These are phyloP conservation scores for Podarcis muralis DNA, from an alignment of 2,113 vertebrate species.

Conservation along the genomic window DNA sequence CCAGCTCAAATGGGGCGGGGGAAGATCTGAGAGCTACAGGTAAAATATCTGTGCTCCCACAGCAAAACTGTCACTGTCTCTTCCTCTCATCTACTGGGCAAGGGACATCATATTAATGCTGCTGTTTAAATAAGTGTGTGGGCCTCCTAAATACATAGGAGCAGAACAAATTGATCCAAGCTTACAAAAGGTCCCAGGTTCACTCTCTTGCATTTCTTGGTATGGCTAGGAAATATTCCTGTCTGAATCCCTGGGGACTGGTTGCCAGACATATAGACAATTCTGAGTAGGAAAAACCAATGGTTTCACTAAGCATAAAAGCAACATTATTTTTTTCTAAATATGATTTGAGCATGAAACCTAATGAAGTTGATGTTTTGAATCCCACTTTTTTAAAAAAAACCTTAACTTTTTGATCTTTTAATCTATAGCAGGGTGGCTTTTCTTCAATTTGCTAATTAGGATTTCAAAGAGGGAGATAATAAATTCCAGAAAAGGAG, in stretches of 20 bases:
- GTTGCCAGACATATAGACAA: not conserved
- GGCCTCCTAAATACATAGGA: not conserved
- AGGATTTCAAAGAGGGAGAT: not conserved
- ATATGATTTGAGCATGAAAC: not conserved
- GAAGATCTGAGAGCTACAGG: not conserved
- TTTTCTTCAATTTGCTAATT: not conserved
- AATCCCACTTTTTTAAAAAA: no score
- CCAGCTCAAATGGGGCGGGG: not conserved
- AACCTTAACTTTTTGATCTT: not conserved
- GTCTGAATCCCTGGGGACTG: not conserved
- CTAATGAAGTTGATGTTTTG: no score
- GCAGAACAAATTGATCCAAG: not conserved
- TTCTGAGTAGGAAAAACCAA: not conserved
- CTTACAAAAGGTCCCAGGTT: not conserved
- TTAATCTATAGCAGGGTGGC: not conserved
- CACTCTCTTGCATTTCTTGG: not conserved
- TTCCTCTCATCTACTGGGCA: not conserved
- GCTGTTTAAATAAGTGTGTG: not conserved
- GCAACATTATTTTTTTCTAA: not conserved
- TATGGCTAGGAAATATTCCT: not conserved
- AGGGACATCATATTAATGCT: no score
- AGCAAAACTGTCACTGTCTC: not conserved
- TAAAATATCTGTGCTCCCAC: no score
- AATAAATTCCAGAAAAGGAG: slow-evolving; percentile 11
- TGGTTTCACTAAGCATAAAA: not conserved